phyloP scores from a whole-genome alignment of 2,888 invertebrate species.

The Chloroclysta siterata region DNA sequence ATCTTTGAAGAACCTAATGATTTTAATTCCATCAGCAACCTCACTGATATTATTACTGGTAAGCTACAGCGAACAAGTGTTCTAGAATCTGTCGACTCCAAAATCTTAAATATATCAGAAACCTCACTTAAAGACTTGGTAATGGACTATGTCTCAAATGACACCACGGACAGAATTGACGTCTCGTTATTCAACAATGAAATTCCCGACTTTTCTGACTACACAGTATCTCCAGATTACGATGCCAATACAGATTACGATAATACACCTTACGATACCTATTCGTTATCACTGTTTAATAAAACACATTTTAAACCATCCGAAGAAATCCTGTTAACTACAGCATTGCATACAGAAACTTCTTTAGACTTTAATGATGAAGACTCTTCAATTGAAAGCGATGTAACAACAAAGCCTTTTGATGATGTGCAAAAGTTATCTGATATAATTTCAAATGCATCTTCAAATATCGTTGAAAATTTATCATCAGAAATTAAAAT shows the following conservation, averaged over 20 bases:
- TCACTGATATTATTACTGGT: constrained; percentile 3
- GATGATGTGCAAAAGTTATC: neutral
- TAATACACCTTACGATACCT: neutral
- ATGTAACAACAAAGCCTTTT: neutral
- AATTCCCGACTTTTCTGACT: constrained; percentile 20
- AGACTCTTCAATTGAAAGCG: neutral
- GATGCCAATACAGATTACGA: constrained; percentile 10
- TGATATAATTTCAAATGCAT: neutral
- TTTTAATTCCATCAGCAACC: constrained; percentile 9
- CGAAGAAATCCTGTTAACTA: neutral
- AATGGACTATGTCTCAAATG: neutral
- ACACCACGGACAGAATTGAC: neutral
- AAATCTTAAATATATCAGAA: neutral
- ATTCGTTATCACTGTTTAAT: neutral
- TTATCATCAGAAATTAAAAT: neutral
- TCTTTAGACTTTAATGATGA: neutral
- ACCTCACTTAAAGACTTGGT: constrained; percentile 9
- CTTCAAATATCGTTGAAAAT: neutral
- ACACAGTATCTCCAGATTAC: constrained; percentile 1
- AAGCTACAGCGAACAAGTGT: too few species aligned
- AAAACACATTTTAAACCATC: neutral
- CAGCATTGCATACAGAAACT: neutral
- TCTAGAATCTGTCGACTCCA: neutral
- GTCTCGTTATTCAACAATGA: neutral
- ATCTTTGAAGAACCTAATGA: constrained; percentile 2